Evolutionary conservation across 2,797 vertebrate genomes (phyloP).

Genomic region (Chelon auratus): DNA sequence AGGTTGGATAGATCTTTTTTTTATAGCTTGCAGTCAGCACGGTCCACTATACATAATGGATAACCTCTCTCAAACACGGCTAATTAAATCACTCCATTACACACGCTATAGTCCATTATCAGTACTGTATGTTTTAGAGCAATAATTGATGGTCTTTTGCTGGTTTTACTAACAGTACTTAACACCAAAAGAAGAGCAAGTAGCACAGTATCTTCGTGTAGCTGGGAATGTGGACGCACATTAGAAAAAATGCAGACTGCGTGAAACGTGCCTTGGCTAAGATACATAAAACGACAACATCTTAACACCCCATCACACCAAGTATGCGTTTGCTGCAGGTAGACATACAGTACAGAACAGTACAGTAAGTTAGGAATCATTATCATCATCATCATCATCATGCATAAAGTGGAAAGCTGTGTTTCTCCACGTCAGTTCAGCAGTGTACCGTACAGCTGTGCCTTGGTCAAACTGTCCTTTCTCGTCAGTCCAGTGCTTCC

Average conservation of each 20-base stretch:
- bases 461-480: conserved; percentile 98
- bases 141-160: conserved; percentile 56
- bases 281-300: conserved; percentile 75
- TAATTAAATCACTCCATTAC: conserved; percentile 52
- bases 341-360: conserved; percentile 68
- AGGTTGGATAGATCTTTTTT: conserved; percentile 28
- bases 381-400: conserved; percentile 54
- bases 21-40: conserved; percentile 56
- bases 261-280: conserved; percentile 80
- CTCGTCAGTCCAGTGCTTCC: conserved; percentile 92
- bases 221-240: conserved; percentile 45
- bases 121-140: conserved; percentile 45
- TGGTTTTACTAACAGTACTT: conserved; percentile 67
- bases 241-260: conserved; percentile 73
- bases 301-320: conserved; percentile 61
- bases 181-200: conserved; percentile 39
- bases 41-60: conserved; percentile 43
- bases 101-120: conserved; percentile 42
- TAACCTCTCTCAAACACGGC: conserved; percentile 40
- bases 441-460: conserved; percentile 96
- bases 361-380: conserved; percentile 62
- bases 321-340: conserved; percentile 65
- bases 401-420: conserved; percentile 72
- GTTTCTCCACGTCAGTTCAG: conserved; percentile 87
- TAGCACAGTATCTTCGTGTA: conserved; percentile 42